These are phyloP conservation scores for Hypomecis punctinalis DNA, from an alignment of 2,888 invertebrate genomes.

Conservation along the genomic window DNA sequence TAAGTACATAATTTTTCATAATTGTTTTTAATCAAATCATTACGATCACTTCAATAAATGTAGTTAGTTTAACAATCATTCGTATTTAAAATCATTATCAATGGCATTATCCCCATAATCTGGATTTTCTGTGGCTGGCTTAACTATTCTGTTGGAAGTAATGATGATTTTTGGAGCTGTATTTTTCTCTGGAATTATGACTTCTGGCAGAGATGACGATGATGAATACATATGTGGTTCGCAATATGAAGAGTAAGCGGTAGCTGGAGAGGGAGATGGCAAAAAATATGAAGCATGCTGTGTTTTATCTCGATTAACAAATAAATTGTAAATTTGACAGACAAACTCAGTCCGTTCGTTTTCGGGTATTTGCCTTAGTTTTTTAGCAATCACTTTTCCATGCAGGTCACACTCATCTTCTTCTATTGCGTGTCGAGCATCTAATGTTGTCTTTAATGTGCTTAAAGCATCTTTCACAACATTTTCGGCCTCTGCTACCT, in stretches of 20 bases:
- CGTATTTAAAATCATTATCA: conserved; percentile 8
- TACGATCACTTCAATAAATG: background rate
- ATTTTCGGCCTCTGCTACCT: conserved; percentile 4
- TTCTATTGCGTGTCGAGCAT: conserved; percentile 20
- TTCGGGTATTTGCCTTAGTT: too few species aligned
- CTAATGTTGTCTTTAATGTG: conserved; percentile 29
- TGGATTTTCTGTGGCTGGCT: conserved; percentile 7
- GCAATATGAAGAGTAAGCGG: conserved; percentile 12
- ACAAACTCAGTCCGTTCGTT: too few species aligned
- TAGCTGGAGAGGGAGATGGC: conserved; percentile 24
- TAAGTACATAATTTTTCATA: conserved; percentile 4
- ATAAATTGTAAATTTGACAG: conserved; percentile 30
- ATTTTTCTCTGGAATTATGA: conserved; percentile 1
- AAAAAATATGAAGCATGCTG: conserved; percentile 16
- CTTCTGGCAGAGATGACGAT: conserved; percentile 6
- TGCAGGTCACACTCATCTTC: background rate
- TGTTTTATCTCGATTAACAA: conserved; percentile 28
- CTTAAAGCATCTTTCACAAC: conserved; percentile 27
- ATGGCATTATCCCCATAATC: conserved; percentile 9
- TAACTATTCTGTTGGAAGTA: conserved; percentile 7
- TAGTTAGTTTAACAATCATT: conserved; percentile 5
- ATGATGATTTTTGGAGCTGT: conserved; percentile 3
- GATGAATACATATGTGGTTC: conserved; percentile 4
- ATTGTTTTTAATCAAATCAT: conserved; percentile 3
- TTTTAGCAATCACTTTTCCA: too few species aligned